phyloP scores from a whole-genome alignment of 1,140 invertebrate genomes.

The Steinernema khuongi region DNA sequence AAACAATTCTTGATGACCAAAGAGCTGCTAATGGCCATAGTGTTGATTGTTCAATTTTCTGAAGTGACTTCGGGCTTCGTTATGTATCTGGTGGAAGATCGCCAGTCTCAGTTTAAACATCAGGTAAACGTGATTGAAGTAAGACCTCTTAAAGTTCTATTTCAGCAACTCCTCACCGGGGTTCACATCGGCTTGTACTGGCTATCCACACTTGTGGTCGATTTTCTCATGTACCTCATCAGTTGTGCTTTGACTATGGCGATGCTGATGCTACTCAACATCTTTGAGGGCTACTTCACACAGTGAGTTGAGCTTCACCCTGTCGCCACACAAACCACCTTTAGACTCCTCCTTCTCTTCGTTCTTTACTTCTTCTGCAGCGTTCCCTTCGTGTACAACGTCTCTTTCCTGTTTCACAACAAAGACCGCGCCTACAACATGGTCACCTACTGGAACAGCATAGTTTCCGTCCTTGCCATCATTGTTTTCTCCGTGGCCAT shows the following conservation, averaged over 20 bases:
- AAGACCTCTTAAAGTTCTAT: constrained; percentile 23
- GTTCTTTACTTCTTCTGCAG: constrained; percentile 32
- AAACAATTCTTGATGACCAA: constrained; percentile 5
- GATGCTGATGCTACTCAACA: constrained; percentile 20
- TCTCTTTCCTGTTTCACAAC: constrained; percentile 31
- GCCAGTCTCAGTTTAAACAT: constrained; percentile 30
- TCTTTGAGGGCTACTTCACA: not conserved
- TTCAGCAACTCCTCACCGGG: constrained; percentile 34
- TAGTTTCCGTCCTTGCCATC: constrained; percentile 22
- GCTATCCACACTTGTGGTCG: constrained; percentile 26
- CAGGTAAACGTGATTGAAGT: constrained; percentile 19
- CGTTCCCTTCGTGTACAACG: constrained; percentile 34
- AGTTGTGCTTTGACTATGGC: constrained; percentile 16
- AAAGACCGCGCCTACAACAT: constrained; percentile 29
- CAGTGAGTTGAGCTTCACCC: not conserved
- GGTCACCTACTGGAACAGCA: constrained; percentile 29
- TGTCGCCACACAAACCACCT: not conserved
- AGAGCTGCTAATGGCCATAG: constrained; percentile 25
- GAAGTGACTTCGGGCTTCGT: constrained; percentile 38
- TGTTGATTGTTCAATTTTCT: constrained; percentile 22
- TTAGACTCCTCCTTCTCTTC: constrained; percentile 34
- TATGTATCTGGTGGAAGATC: constrained; percentile 31
- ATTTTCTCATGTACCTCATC: constrained; percentile 24
- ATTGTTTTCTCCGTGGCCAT: constrained; percentile 22
- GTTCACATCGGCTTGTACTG: constrained; percentile 28